A percentile compares a stretch with the other conserved stretches of the same genome.
Evolutionary conservation across 2,797 vertebrate species (phyloP).

Genomic region (Muscicapa comitata): DNA sequence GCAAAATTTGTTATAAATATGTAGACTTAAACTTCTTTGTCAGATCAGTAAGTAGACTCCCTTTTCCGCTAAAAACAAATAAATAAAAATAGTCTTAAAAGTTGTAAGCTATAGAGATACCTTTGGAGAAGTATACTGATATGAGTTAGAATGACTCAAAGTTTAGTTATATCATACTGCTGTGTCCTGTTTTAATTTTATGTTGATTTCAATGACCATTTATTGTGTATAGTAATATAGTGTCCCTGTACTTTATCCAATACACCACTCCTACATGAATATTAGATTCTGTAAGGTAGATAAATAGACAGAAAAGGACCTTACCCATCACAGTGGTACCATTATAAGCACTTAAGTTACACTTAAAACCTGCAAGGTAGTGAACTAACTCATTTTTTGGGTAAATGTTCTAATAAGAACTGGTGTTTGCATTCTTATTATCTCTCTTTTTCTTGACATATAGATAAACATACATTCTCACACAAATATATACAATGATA

Average conservation of each 20-base stretch:
- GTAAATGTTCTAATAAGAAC: neutral
- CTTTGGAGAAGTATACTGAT: neutral
- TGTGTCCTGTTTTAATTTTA: neutral
- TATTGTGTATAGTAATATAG: neutral
- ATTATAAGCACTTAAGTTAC: neutral
- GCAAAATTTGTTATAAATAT: neutral
- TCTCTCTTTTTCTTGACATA: neutral
- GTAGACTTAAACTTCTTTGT: neutral
- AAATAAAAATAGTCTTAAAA: neutral
- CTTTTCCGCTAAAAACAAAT: neutral
- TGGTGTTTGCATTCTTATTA: neutral
- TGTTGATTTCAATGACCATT: neutral
- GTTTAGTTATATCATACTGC: accelerated
- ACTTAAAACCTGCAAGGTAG: neutral
- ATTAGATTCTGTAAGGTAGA: neutral
- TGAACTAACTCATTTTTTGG: neutral
- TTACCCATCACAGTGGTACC: accelerated
- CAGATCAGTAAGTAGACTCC: neutral
- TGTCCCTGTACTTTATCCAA: neutral
- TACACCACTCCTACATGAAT: neutral
- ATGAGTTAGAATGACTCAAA: neutral
- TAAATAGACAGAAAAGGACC: neutral
- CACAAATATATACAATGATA: neutral
- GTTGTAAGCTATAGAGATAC: neutral
- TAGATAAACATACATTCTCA: neutral